These are phyloP conservation scores for Petrophora chlorosata DNA, from an alignment of 2,888 invertebrate species.

Conservation along the genomic window DNA sequence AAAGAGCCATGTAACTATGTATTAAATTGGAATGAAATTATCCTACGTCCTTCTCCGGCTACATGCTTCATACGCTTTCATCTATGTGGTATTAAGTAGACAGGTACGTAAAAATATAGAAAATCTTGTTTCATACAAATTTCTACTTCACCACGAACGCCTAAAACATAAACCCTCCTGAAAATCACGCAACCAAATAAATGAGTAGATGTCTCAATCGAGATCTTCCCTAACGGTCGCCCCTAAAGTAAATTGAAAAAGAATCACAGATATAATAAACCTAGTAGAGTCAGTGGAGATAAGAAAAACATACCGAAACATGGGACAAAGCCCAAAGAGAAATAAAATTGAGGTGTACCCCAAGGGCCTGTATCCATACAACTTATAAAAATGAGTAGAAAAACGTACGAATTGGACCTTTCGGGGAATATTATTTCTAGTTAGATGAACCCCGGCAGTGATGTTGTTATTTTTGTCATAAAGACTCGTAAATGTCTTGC, in stretches of 20 bases:
- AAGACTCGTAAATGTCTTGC: too few species aligned
- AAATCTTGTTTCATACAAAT: too few species aligned
- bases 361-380: constrained; percentile 39
- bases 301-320: constrained; percentile 43
- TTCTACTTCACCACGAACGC: too few species aligned
- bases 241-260: constrained; percentile 42
- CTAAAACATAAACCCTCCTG: too few species aligned
- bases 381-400: constrained; percentile 36
- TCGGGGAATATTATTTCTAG: constrained; percentile 19
- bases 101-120: too few species aligned
- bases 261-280: constrained; percentile 43
- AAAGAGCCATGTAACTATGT: too few species aligned
- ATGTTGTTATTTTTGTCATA: too few species aligned
- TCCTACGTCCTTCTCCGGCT: too few species aligned
- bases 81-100: too few species aligned
- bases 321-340: constrained; percentile 41
- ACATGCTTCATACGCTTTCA: too few species aligned
- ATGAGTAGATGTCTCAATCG: constrained; percentile 15
- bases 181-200: not conserved
- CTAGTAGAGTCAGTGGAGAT: constrained; percentile 26
- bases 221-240: constrained; percentile 19
- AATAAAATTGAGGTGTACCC: constrained; percentile 50
- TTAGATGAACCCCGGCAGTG: too few species aligned
- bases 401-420: constrained; percentile 26
- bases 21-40: too few species aligned